phyloP scores from a whole-genome alignment of 2,113 vertebrate species.

The Neopipo cinnamomea region DNA sequence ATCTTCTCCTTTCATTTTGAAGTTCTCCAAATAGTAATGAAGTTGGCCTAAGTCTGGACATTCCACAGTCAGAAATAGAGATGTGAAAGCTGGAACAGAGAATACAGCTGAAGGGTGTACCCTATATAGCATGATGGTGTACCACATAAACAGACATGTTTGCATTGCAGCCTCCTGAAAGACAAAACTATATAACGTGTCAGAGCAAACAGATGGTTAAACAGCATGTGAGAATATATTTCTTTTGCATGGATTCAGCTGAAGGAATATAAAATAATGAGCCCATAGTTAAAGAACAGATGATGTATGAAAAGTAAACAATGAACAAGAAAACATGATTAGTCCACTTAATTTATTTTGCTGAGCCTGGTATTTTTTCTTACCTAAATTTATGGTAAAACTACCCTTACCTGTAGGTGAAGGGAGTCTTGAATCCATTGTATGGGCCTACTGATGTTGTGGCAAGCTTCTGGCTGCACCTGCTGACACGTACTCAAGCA shows the following conservation, averaged over 20 bases:
- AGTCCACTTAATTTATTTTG: neutral
- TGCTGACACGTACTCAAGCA: neutral
- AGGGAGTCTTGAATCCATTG: neutral
- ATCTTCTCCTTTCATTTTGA: conserved; percentile 3
- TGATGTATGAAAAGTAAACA: neutral
- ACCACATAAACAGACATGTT: neutral
- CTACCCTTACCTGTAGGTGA: neutral
- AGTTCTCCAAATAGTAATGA: neutral
- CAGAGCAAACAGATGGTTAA: neutral
- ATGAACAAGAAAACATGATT: neutral
- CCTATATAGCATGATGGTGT: neutral
- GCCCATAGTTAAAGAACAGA: neutral
- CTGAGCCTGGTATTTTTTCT: neutral
- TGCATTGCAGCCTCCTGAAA: neutral
- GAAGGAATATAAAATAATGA: conserved; percentile 6
- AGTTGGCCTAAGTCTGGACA: neutral
- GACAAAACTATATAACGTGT: neutral
- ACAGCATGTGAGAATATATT: neutral
- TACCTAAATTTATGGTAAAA: neutral
- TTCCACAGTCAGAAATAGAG: neutral
- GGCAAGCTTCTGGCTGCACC: neutral
- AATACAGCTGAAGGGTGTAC: neutral
- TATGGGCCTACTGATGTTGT: neutral
- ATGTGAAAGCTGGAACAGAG: neutral
- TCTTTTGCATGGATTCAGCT: neutral